Evolutionary conservation across 1,140 invertebrate genomes (phyloP).

Genomic region (Spodoptera frugiperda): DNA sequence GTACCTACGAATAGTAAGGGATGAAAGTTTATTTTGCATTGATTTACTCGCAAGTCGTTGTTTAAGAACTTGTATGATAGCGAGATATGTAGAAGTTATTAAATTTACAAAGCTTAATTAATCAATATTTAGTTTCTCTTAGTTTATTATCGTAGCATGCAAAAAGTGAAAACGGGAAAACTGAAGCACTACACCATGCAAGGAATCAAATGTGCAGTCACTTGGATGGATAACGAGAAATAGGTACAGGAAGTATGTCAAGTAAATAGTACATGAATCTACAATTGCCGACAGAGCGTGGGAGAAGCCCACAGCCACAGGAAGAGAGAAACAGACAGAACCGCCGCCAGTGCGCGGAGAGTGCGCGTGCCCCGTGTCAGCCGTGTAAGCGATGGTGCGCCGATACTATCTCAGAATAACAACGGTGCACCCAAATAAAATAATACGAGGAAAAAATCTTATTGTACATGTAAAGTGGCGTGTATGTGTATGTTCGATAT

Average conservation of each 20-base stretch:
- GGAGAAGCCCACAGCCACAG: slow-evolving; percentile 84
- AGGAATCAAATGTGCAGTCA: slow-evolving; percentile 38
- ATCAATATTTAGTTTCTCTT: neutral
- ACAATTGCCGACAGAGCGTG: slow-evolving; percentile 76
- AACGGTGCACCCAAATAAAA: slow-evolving; percentile 76
- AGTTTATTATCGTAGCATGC: slow-evolving; percentile 25
- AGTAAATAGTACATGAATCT: slow-evolving; percentile 61
- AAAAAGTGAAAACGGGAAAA: slow-evolving; percentile 43
- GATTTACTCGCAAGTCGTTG: neutral
- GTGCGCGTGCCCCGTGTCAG: slow-evolving; percentile 80
- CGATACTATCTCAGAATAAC: slow-evolving; percentile 71
- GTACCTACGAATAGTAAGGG: neutral
- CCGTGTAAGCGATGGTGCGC: slow-evolving; percentile 80
- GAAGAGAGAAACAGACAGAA: slow-evolving; percentile 87
- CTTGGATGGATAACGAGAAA: slow-evolving; percentile 19
- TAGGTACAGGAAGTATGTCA: slow-evolving; percentile 42
- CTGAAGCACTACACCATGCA: slow-evolving; percentile 46
- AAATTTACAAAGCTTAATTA: neutral
- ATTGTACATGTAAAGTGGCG: slow-evolving; percentile 79
- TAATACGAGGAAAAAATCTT: slow-evolving; percentile 66
- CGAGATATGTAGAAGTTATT: neutral
- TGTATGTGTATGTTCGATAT: slow-evolving; percentile 81
- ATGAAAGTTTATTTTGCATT: slow-evolving; percentile 1
- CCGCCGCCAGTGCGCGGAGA: slow-evolving; percentile 82
- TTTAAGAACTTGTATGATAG: no score